Evolutionary conservation across 1,140 invertebrate genomes (phyloP), one percentile per base, ranked within the genome.

Genomic region (Coelopa frigida): DNA sequence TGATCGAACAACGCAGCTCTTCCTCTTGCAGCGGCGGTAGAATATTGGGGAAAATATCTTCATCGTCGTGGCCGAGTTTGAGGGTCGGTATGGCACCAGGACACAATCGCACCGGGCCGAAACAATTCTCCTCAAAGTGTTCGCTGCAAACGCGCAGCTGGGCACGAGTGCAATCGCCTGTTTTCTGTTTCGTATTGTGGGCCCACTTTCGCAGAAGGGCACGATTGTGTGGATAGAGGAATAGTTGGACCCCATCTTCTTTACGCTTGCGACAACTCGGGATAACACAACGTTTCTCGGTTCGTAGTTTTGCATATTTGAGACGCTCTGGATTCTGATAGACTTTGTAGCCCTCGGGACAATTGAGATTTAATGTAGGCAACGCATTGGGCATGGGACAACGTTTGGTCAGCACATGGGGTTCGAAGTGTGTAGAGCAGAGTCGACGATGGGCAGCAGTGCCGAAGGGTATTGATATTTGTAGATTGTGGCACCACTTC

Each of bases 241-340:
- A 66, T 0, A 66, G 58, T 24, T 61, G 56, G 4, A 66, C 56
- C n/a, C 62, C 62, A 39, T 62, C 62, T 3, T 50, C 51, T 12
- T 58, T 46, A 10, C 57, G 59, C 12, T 56, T 57, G 1, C 55
- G 52, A 26, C 62, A 66, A n/a, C 53, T 56, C 27, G 63, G 56
- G n/a, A 66, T 59, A 36, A 62, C 56, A 49, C 62, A 66, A 1
- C 61, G 55, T 37, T 66, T 59, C 29, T 62, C 54, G 27, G 58
- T 39, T n/a, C 61, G 53, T 23, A 63, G 40, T 27, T 66, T 66
- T 17, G 46, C 54, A 11, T 56, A 54, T 50, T 59, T 59, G 0
- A 66, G 46, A 43, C 65, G 65, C 7, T 59, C 54, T 10, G 62
- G 62, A 49, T 66, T 66, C 41, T 61, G 62, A 39, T 66, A 66